Base-by-base conservation (phyloP, 1,140 invertebrate species). In the Caligus rogercresseyi region DNA sequence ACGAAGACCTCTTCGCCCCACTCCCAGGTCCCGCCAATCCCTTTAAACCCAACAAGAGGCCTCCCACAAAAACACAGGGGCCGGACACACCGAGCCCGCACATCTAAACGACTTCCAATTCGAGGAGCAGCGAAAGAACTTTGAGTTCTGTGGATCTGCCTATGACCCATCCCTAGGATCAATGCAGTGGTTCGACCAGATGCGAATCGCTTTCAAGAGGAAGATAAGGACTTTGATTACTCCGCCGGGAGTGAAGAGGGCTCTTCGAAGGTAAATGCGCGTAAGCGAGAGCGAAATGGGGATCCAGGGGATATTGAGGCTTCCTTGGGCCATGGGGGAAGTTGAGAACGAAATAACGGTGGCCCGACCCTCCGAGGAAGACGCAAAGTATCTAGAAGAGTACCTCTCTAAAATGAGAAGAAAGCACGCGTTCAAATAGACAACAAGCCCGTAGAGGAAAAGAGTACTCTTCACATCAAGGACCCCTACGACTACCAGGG, bases 41-140 rank as follows among this genome's bases (percentile, higher is more conserved):
- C 1, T 88, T 86, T 71, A 82, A 86, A 74, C 91, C 89, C 0
- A 79, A 88, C 69, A 90, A 70, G 83, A 90, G 72, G 81, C 79
- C 67, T 85, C 89, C 1, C 70, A 77, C 1, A 88, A 89, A 71
- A 99, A 98, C 72, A 94, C 86, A 64, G 74, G 98, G 0, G 84
- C 93, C 21, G 96, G 95, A 14, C 95, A 83, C 78, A 86, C 96
- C 2, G 96, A 99, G 72, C 81, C 85, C 68, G 89, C 93, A 2
- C 88, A 96, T 74, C 82, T 99, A 24, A 96, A 84, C 75, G 87
- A 90, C 69, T 98, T 98, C 75, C 87, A 97, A 68, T 99, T 99
- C 81, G 95, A 99, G 75, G 93, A 89, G 72, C 93, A 99, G 71
- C 78, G 95, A 66, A 78, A 91, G 71, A 98, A 92, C 13, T 99